Conservation (phyloP, 2,888 invertebrate genomes). For the Tortrix viridana region DNA sequence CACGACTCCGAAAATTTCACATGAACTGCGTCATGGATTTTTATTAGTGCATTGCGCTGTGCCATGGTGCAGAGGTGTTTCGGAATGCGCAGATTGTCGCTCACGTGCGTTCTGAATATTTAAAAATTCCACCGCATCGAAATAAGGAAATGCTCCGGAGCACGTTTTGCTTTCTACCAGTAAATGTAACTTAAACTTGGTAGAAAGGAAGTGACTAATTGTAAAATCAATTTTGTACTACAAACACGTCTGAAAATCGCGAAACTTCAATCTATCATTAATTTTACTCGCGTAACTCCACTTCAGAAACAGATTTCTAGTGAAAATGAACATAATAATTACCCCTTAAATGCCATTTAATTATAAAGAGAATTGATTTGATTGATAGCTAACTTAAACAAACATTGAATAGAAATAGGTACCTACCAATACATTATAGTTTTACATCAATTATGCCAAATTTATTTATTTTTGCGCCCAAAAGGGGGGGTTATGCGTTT, state of each 20-base stretch:
- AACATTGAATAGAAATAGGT: neutral
- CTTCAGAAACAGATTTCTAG: neutral
- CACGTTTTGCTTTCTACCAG: slow-evolving; percentile 31
- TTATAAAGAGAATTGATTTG: neutral
- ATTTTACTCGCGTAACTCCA: neutral
- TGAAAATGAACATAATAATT: neutral
- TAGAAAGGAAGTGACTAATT: slow-evolving; percentile 18
- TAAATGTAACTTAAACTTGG: slow-evolving; percentile 14
- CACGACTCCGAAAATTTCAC: slow-evolving; percentile 7
- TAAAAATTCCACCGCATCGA: slow-evolving; percentile 15
- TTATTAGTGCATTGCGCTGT: slow-evolving; percentile 29
- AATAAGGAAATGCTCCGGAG: slow-evolving; percentile 25
- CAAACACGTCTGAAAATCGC: too few species aligned
- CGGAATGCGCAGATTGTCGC: slow-evolving; percentile 24
- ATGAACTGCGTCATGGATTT: slow-evolving; percentile 17
- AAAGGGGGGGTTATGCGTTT: too few species aligned
- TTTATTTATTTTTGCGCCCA: too few species aligned
- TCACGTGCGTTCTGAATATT: slow-evolving; percentile 31
- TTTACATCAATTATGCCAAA: too few species aligned
- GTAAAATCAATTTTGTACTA: slow-evolving; percentile 2
- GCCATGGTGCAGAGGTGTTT: slow-evolving; percentile 12
- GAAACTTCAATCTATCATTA: too few species aligned
- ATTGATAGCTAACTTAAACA: slow-evolving; percentile 1
- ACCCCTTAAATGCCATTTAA: neutral
- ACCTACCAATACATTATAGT: neutral